Conservation (phyloP, 2,113 vertebrate species). For the Panurus biarmicus region DNA sequence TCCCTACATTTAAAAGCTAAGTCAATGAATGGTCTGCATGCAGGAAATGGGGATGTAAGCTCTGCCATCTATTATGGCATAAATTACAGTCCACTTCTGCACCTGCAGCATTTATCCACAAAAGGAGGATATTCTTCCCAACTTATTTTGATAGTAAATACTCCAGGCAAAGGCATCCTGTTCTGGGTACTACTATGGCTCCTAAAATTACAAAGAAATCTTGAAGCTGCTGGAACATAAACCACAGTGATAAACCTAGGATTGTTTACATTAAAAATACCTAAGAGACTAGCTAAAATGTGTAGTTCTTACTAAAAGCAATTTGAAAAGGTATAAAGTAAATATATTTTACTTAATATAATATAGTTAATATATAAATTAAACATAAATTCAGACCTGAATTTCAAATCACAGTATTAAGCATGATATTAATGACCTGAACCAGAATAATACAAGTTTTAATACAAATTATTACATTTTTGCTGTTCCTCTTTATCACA, state of each 20-base stretch:
- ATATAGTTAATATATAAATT: neutral
- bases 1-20: neutral
- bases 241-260: neutral
- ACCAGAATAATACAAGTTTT: neutral
- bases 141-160: neutral
- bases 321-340: neutral
- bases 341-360: neutral
- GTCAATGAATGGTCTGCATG: neutral
- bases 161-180: neutral
- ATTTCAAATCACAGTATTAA: neutral
- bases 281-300: neutral
- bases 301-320: neutral
- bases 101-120: neutral
- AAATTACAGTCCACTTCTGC: neutral
- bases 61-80: neutral
- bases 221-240: neutral
- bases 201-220: neutral
- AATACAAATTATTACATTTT: neutral
- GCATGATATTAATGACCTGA: neutral
- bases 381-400: neutral
- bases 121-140: neutral
- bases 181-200: neutral
- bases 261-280: neutral
- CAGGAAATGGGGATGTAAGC: rapidly evolving
- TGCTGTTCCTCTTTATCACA: neutral